These are phyloP conservation scores for Gallinago stenura DNA, from an alignment of 2,797 vertebrate genomes.

Conservation along the genomic window DNA sequence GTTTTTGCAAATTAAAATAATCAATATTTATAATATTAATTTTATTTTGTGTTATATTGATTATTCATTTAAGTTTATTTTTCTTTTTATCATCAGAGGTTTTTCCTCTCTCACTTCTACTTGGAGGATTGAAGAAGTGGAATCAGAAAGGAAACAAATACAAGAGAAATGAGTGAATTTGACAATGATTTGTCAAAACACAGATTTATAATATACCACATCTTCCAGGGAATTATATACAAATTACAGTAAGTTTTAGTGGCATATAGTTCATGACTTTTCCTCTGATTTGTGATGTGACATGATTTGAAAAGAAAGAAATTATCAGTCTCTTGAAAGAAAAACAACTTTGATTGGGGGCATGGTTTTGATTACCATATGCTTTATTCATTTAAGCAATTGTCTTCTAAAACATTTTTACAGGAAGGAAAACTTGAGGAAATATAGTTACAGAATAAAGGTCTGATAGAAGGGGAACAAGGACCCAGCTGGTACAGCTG, in stretches of 20 bases:
- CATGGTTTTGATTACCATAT: conserved; percentile 12
- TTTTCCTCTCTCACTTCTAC: background rate
- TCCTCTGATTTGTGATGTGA: conserved; percentile 10
- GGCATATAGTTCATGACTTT: background rate
- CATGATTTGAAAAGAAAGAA: conserved; percentile 29
- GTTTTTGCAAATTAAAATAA: background rate
- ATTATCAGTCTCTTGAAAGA: background rate
- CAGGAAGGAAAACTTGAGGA: background rate
- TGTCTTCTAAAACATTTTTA: background rate
- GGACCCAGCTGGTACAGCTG: background rate
- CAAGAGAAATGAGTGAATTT: background rate
- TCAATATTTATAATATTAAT: background rate
- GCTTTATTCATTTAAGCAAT: conserved; percentile 19
- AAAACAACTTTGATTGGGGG: background rate
- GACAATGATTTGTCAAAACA: conserved; percentile 31
- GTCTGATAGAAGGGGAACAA: background rate
- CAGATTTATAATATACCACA: background rate
- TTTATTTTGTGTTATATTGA: background rate
- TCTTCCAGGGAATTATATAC: background rate
- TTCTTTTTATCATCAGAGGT: background rate
- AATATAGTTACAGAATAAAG: background rate
- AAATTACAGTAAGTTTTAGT: conserved; percentile 7
- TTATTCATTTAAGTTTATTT: background rate
- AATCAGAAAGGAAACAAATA: background rate
- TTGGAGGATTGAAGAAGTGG: background rate